A percentile compares a stretch with the other conserved stretches of the same genome.
These are phyloP conservation scores for Oreochromis niloticus DNA, from an alignment of 2,113 vertebrate genomes.

Conservation along the genomic window DNA sequence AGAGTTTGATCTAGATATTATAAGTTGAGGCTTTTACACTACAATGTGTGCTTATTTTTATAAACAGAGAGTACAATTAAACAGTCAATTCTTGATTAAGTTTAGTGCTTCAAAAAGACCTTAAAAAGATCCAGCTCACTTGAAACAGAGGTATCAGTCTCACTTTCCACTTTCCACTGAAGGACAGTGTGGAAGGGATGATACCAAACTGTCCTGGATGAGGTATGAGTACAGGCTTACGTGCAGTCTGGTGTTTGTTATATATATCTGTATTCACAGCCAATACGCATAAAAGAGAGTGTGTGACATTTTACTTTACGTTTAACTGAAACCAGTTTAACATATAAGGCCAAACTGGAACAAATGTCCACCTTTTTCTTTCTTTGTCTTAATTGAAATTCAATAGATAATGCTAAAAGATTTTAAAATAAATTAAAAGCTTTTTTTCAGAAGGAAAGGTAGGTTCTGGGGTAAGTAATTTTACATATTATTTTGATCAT, in stretches of 20 bases:
- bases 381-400: neutral
- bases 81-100: neutral
- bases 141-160: fast-evolving
- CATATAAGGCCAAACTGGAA: neutral
- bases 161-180: neutral
- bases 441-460: neutral
- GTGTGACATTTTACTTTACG: neutral
- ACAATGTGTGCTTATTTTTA: neutral
- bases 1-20: neutral
- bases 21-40: neutral
- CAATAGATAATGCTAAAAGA: fast-evolving
- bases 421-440: neutral
- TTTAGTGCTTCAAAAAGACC: neutral
- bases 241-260: neutral
- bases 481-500: neutral
- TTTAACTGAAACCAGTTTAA: neutral
- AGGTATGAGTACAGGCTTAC: neutral
- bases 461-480: neutral
- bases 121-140: neutral
- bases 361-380: neutral
- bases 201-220: neutral
- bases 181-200: no score
- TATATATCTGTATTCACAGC: neutral
- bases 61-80: neutral
- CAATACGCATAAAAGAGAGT: neutral